Evolutionary conservation across 2,113 vertebrate genomes (phyloP), one percentile per base, ranked within the genome.

Genomic region (Rhinolophus sinicus): DNA sequence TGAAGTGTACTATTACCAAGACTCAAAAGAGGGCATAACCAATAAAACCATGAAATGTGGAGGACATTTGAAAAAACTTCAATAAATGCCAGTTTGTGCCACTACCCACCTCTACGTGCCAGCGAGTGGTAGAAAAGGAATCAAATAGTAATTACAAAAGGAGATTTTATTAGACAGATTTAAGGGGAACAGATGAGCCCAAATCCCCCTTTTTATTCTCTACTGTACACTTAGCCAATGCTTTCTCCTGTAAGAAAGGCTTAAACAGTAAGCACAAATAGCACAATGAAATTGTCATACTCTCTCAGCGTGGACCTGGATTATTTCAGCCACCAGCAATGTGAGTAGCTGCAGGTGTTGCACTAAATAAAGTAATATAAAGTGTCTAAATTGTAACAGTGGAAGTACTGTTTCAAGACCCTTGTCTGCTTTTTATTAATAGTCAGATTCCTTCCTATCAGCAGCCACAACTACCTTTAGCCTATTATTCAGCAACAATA

Each of bases 371-470:
- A 98, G 98, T 98, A 98, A 98, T 98, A 99, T 98, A 99, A 99
- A 99, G 98, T 98, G 98, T 98, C 98, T 98, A 98, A 98, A 98
- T 98, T 98, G 98, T 98, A 99, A 99, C 98, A 98, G 98, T 98
- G 98, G 98, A 98, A 98, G 98, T 94, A 97, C 98, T 99, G 98
- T 99, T 99, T 98, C 98, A 98, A 98, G 98, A 97, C 87, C 98
- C 97, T 97, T 98, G 98, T 98, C 98, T 99, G 99, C 98, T 99
- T 99, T 99, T 98, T 99, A 99, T 99, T 99, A 99, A 98, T 98
- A 97, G 98, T 97, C 98, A 94, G 98, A 98, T 99, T 99, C 98
- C 98, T 99, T 98, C 98, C 98, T 98, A 99, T 99, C 98, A 99
- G 97, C 99, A 99, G 93, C 97, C 98, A 97, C 98, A 97, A 98